Evolutionary conservation across 2,113 vertebrate genomes (phyloP).

Genomic region (Mustelus asterias): DNA sequence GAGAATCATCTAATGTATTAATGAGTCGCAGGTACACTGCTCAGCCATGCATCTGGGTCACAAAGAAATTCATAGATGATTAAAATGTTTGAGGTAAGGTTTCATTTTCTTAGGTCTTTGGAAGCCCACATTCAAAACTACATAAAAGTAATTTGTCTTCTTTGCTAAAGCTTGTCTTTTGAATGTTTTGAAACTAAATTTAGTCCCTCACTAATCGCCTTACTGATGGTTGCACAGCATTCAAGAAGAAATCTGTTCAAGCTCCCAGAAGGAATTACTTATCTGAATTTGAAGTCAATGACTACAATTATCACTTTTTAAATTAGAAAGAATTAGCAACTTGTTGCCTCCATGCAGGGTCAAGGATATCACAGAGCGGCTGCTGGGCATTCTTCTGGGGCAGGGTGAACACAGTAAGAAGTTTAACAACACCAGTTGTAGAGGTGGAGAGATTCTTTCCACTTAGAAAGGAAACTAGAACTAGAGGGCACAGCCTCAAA

Average conservation of each 20-base stretch:
- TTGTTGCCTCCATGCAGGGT: no score
- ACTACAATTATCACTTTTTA: background rate
- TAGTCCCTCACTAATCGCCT: background rate
- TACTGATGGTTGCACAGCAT: background rate
- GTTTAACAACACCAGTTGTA: no score
- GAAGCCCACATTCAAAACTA: background rate
- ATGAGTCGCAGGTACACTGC: background rate
- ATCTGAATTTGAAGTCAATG: background rate
- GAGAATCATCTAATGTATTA: background rate
- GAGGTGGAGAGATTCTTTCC: no score
- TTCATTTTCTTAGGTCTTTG: background rate
- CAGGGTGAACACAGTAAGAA: no score
- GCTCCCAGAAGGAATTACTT: background rate
- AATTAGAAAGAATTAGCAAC: slow-evolving; percentile 1
- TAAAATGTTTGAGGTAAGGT: background rate
- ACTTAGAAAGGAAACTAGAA: no score
- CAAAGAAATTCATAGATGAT: background rate
- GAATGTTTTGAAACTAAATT: background rate
- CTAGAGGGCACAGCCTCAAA: no score
- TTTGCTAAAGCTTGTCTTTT: background rate
- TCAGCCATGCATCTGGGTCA: background rate
- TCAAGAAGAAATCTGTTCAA: background rate
- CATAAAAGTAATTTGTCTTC: background rate
- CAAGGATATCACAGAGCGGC: no score
- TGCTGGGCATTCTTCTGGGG: no score